phyloP scores from a whole-genome alignment of 1,140 invertebrate species.

The Triops longicaudatus region DNA sequence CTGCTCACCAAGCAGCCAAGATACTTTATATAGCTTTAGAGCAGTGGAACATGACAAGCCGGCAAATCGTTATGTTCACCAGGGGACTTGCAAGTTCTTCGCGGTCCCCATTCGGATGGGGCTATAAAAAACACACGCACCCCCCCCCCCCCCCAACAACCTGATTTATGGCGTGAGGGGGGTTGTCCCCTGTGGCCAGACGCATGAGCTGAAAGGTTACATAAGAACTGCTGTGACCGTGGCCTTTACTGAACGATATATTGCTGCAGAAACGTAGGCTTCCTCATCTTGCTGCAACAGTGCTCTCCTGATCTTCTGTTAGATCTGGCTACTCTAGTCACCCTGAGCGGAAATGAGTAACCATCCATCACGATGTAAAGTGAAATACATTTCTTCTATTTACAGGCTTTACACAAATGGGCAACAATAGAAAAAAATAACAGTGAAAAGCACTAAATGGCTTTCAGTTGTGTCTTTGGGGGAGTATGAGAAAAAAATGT shows the following conservation, averaged over 20 bases:
- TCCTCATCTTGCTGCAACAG: background rate
- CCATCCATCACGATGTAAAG: background rate
- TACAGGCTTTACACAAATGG: constrained; percentile 4
- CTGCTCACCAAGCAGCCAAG: background rate
- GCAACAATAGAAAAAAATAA: background rate
- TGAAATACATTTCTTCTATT: background rate
- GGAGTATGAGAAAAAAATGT: background rate
- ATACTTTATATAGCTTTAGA: constrained; percentile 13
- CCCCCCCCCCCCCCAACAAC: background rate
- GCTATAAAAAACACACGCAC: background rate
- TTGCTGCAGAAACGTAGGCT: background rate
- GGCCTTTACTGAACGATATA: background rate
- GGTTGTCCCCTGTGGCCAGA: background rate
- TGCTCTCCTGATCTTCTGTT: background rate
- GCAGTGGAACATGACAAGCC: constrained; percentile 1
- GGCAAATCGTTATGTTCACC: constrained; percentile 10
- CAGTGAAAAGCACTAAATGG: background rate
- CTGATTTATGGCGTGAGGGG: constrained; percentile 5
- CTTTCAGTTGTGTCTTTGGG: background rate
- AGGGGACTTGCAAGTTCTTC: background rate
- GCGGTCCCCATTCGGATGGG: background rate
- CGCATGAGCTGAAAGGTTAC: background rate
- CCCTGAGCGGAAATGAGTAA: background rate
- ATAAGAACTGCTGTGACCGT: background rate
- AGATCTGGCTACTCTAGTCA: background rate